These are phyloP conservation scores for Leptinotarsa juncta DNA, from an alignment of 2,888 invertebrate species.

Conservation along the genomic window DNA sequence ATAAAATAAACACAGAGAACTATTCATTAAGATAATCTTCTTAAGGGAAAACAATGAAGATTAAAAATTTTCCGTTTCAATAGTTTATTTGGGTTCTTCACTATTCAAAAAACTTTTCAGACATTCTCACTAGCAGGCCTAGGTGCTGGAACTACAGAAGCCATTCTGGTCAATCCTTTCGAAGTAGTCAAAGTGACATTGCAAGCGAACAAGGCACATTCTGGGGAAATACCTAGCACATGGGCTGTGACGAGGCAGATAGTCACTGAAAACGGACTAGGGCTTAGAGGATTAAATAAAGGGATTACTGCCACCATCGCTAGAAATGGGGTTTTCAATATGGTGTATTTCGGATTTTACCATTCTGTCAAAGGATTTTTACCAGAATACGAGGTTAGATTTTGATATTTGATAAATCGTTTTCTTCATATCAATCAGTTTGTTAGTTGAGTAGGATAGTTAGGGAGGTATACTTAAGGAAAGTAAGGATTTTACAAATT, in stretches of 20 bases:
- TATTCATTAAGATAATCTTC: no score
- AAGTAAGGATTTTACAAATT: no score
- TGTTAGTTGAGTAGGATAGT: no score
- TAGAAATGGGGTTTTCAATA: slow-evolving; percentile 92
- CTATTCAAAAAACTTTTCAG: slow-evolving; percentile 67
- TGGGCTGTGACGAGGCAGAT: slow-evolving; percentile 85
- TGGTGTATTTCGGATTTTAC: slow-evolving; percentile 95
- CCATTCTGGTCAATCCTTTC: slow-evolving; percentile 91
- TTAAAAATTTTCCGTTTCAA: background rate
- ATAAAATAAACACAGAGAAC: no score
- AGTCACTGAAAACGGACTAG: slow-evolving; percentile 80
- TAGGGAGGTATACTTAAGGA: no score
- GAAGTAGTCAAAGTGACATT: slow-evolving; percentile 95
- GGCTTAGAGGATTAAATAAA: slow-evolving; percentile 84
- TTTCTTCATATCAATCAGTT: no score
- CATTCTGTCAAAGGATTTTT: slow-evolving; percentile 86
- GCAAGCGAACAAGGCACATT: slow-evolving; percentile 78
- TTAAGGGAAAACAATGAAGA: no score
- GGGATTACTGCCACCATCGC: slow-evolving; percentile 90
- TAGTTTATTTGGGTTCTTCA: background rate
- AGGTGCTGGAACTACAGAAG: slow-evolving; percentile 92
- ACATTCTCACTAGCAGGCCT: slow-evolving; percentile 90
- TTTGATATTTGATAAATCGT: background rate
- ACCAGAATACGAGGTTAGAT: slow-evolving; percentile 73
- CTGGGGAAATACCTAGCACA: slow-evolving; percentile 72